phyloP scores from a whole-genome alignment of 2,113 vertebrate species.

The Hyperopisus bebe region DNA sequence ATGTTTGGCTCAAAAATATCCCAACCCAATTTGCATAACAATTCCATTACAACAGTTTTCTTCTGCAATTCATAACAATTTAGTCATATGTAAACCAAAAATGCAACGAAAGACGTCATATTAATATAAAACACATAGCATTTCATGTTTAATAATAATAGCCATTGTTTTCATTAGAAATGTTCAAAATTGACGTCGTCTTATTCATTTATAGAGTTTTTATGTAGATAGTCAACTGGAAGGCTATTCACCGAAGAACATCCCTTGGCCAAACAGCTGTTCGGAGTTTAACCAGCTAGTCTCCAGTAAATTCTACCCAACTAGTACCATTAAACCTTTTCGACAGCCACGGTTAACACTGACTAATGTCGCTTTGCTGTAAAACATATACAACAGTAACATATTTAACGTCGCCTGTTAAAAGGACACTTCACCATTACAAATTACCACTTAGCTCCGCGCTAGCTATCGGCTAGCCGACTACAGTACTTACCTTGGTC shows the following conservation, averaged over 20 bases:
- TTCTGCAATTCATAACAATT: not conserved
- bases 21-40: not conserved
- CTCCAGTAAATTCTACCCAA: slow-evolving; percentile 23
- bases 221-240: not conserved
- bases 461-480: slow-evolving; percentile 25
- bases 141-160: not conserved
- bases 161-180: not conserved
- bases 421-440: not conserved
- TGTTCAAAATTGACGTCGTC: not conserved
- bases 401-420: not conserved
- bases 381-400: not conserved
- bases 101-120: not conserved
- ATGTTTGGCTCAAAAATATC: not conserved
- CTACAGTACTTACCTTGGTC: slow-evolving; percentile 54
- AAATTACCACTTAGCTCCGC: not conserved
- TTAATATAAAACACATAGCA: not conserved
- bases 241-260: not conserved
- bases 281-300: not conserved
- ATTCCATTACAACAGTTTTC: not conserved
- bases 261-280: slow-evolving; percentile 28
- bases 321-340: not conserved
- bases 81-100: not conserved
- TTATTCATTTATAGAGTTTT: not conserved
- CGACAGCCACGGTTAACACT: not conserved
- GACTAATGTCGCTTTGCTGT: not conserved